A percentile compares a stretch with the other conserved stretches of the same genome.
These are phyloP conservation scores for Thecocarcelia acutangulata DNA, from an alignment of 2,888 invertebrate species.

Conservation along the genomic window DNA sequence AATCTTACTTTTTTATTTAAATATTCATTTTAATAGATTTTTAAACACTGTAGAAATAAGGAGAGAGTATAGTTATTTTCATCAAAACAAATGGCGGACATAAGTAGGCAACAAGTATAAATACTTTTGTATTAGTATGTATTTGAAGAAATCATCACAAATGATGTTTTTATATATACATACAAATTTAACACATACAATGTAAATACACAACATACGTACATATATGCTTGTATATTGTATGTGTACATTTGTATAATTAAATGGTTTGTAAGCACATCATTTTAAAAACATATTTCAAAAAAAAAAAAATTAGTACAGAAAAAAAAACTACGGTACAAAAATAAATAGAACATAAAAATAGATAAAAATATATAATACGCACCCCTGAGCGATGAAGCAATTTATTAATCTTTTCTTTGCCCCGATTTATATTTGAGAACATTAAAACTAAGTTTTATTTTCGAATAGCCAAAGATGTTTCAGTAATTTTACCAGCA, in stretches of 20 bases:
- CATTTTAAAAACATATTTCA: slow-evolving; percentile 17
- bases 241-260: slow-evolving; percentile 17
- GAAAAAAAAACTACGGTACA: slow-evolving; percentile 26
- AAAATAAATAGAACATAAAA: slow-evolving; percentile 51
- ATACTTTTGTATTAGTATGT: slow-evolving; percentile 34
- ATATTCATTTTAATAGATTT: slow-evolving; percentile 15
- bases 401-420: slow-evolving; percentile 80
- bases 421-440: slow-evolving; percentile 79
- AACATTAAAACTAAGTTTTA: slow-evolving; percentile 76
- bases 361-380: slow-evolving; percentile 66
- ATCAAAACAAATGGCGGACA: slow-evolving; percentile 69
- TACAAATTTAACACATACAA: background rate
- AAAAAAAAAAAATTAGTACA: slow-evolving; percentile 20
- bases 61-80: slow-evolving; percentile 66
- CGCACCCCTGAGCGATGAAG: slow-evolving; percentile 81
- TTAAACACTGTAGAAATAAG: slow-evolving; percentile 59
- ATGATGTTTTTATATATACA: slow-evolving; percentile 42
- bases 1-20: no score
- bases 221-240: slow-evolving; percentile 3
- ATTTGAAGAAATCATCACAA: slow-evolving; percentile 58
- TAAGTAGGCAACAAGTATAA: slow-evolving; percentile 67
- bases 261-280: slow-evolving; percentile 31
- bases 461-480: slow-evolving; percentile 60
- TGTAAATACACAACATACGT: background rate
- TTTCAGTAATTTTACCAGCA: slow-evolving; percentile 38